Percentiles rank a stretch among this genome's conserved stretches.
These are phyloP conservation scores for Galleria mellonella DNA, from an alignment of 1,140 invertebrate species.

Conservation along the genomic window DNA sequence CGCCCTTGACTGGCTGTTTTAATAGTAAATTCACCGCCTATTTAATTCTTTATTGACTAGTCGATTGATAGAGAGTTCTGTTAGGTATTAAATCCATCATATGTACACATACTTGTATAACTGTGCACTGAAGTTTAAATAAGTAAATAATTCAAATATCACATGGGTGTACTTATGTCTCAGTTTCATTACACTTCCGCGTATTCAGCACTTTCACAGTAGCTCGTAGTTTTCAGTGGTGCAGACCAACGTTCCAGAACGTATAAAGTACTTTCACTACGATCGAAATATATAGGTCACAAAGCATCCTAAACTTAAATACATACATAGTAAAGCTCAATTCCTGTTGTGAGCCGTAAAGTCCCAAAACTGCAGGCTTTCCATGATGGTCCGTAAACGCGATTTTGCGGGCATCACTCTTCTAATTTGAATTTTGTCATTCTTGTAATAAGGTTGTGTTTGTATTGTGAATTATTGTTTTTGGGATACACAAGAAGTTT, in stretches of 20 bases:
- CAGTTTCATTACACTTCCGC: conserved; percentile 6
- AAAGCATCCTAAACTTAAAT: conserved; percentile 11
- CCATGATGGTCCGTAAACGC: conserved; percentile 33
- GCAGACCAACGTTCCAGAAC: conserved; percentile 19
- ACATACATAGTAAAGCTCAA: conserved; percentile 18
- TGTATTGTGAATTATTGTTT: conserved; percentile 19
- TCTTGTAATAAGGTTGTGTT: conserved; percentile 15
- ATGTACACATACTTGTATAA: too few relatives aligned
- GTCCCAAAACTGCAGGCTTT: conserved; percentile 33
- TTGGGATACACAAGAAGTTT: conserved; percentile 50
- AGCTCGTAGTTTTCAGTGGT: conserved; percentile 23
- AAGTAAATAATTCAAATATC: too few relatives aligned
- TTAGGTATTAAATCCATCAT: too few relatives aligned
- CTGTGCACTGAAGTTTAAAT: too few relatives aligned
- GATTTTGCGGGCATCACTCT: conserved; percentile 10
- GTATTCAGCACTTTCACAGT: conserved; percentile 26
- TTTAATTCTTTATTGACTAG: too few relatives aligned
- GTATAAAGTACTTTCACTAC: conserved; percentile 23
- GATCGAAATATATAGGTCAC: conserved; percentile 25
- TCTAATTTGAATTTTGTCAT: conserved; percentile 22
- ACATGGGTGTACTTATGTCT: too few relatives aligned
- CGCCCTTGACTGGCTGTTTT: too few relatives aligned
- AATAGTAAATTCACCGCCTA: too few relatives aligned
- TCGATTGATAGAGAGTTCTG: too few relatives aligned
- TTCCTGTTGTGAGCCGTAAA: conserved; percentile 15